These are phyloP conservation scores for Zophobas atratus DNA, from an alignment of 1,140 invertebrate species.

Conservation along the genomic window DNA sequence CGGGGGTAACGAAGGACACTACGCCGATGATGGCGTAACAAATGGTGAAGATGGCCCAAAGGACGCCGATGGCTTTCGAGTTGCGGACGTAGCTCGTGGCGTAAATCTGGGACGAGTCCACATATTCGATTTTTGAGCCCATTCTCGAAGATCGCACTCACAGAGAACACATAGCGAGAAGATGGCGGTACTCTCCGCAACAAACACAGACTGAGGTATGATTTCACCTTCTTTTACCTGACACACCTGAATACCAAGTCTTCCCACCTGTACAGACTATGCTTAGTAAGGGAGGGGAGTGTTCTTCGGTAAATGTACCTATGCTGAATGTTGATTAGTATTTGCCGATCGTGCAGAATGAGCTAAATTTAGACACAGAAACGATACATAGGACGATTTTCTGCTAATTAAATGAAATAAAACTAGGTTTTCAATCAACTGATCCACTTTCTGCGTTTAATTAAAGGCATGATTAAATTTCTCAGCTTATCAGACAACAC, in stretches of 20 bases:
- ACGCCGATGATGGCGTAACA: constrained; percentile 97
- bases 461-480: no score
- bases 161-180: constrained; percentile 21
- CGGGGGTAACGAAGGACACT: constrained; percentile 95
- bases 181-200: constrained; percentile 8
- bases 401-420: no score
- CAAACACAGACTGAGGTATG: constrained; percentile 12
- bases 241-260: constrained; percentile 32
- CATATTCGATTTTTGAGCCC: constrained; percentile 93
- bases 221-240: constrained; percentile 38
- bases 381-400: no score
- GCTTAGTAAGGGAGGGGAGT: constrained; percentile 9
- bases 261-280: constrained; percentile 12
- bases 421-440: no score
- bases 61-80: constrained; percentile 95
- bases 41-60: constrained; percentile 97
- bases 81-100: constrained; percentile 95
- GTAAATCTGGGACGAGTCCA: constrained; percentile 90
- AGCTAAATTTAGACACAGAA: no score
- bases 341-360: background rate
- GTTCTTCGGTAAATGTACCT: background rate
- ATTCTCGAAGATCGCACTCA: constrained; percentile 67
- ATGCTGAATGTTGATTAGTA: background rate
- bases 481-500: no score
- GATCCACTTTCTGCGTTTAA: no score